These are phyloP conservation scores for Probosciger aterrimus DNA, from an alignment of 2,113 vertebrate genomes.

Conservation along the genomic window DNA sequence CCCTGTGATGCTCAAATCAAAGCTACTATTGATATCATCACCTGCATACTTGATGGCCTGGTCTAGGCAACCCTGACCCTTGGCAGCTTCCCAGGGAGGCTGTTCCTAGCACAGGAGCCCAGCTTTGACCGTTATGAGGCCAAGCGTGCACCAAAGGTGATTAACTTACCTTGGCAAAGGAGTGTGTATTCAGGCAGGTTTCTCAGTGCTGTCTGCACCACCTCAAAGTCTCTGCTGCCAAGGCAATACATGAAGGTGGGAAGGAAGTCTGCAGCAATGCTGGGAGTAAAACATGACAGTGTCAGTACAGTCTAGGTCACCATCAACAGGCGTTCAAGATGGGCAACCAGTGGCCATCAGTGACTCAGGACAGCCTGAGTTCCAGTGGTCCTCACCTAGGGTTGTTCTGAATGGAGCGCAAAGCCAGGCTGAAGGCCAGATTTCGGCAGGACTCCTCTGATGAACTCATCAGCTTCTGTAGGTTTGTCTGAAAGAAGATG, in stretches of 20 bases:
- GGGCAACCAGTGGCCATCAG: background rate
- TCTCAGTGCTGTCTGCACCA: conserved; percentile 92
- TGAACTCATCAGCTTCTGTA: conserved; percentile 93
- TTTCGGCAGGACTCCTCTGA: conserved; percentile 90
- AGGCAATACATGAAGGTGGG: conserved; percentile 98
- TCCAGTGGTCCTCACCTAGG: conserved; percentile 78
- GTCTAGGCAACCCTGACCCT: background rate
- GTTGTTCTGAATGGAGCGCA: conserved; percentile 93
- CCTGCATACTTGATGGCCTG: background rate
- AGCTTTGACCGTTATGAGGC: background rate
- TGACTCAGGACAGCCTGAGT: background rate
- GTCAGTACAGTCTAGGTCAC: background rate
- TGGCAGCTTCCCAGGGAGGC: background rate
- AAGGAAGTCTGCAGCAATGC: conserved; percentile 90
- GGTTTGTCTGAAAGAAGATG: conserved; percentile 79
- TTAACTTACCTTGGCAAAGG: conserved; percentile 88
- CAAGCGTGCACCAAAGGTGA: background rate
- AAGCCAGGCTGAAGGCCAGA: conserved; percentile 90
- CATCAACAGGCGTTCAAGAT: background rate
- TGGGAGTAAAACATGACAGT: conserved; percentile 37
- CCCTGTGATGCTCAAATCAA: background rate
- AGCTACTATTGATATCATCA: no score
- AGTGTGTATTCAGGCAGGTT: conserved; percentile 94
- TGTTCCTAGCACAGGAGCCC: background rate
- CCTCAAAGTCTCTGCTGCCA: conserved; percentile 92